phyloP scores from a whole-genome alignment of 2,797 vertebrate species.

The Staurois parvus region DNA sequence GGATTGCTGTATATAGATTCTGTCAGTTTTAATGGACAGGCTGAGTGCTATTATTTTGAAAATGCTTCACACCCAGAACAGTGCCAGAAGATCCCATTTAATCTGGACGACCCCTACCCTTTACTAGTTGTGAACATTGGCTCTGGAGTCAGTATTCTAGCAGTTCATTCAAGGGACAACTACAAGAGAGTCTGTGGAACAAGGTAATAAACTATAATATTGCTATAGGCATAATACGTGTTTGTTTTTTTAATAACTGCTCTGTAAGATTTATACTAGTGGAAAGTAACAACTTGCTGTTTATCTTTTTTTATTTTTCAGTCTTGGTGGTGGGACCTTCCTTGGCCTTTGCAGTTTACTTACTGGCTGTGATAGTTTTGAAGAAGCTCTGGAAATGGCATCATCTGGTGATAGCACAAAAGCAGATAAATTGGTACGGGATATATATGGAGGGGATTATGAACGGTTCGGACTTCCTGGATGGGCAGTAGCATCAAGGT shows the following conservation, averaged over 20 bases:
- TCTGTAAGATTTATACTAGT: too few species aligned
- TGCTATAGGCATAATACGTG: too few species aligned
- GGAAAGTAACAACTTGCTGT: too few species aligned
- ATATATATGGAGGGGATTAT: slow-evolving; percentile 89
- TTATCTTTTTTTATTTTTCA: slow-evolving; percentile 63
- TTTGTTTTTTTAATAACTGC: too few species aligned
- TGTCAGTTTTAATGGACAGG: slow-evolving; percentile 87
- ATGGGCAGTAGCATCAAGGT: slow-evolving; percentile 89
- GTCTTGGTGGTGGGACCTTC: slow-evolving; percentile 88
- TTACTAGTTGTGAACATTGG: slow-evolving; percentile 90
- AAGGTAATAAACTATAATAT: slow-evolving; percentile 77
- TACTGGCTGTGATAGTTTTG: slow-evolving; percentile 89
- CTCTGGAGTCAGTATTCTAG: slow-evolving; percentile 89
- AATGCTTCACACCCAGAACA: slow-evolving; percentile 88
- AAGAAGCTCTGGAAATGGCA: slow-evolving; percentile 89
- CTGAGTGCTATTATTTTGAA: slow-evolving; percentile 90
- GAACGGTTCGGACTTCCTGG: slow-evolving; percentile 87
- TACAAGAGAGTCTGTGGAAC: slow-evolving; percentile 89
- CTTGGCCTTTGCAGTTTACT: slow-evolving; percentile 86
- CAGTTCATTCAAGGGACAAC: slow-evolving; percentile 89
- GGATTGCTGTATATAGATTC: slow-evolving; percentile 88
- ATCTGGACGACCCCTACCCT: slow-evolving; percentile 87
- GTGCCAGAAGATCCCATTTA: slow-evolving; percentile 88
- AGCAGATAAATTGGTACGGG: slow-evolving; percentile 86
- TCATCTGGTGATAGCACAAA: slow-evolving; percentile 87